Evolutionary conservation across 2,888 invertebrate species (phyloP), one percentile per base, ranked within the genome.

Genomic region (Pterostichus niger): DNA sequence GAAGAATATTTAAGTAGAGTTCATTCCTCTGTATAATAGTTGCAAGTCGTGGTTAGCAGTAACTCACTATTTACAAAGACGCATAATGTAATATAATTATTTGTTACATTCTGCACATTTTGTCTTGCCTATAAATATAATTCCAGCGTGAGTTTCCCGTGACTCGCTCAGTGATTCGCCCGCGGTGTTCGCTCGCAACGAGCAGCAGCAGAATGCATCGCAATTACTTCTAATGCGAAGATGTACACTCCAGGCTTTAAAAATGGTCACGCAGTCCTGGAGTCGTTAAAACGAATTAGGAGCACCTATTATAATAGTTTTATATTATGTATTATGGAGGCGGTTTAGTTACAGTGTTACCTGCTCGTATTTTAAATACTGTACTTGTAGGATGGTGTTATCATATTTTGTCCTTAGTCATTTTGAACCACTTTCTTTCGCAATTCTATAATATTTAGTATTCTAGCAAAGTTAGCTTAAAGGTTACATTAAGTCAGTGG

Each of bases 171-270:
- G 17, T 56, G 13, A 56, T 56, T 56, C 15, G 15, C 40, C 40
- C 17, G 31, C 0, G 54, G 24, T 59, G 11, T 10, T 64, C 64
- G 35, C 35, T 10, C 35, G 13, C 35, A 64, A 31, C 68, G 40
- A 17, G 44, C 68, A 13, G 68, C 44, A 44, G 40, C 64, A 71
- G 68, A 56, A 56, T 40, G 68, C 68, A 44, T 17, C 56, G 68
- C 68, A 71, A 71, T 71, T 71, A 71, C 68, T 11, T 40, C 44
- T 71, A 71, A 71, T 71, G 68, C 68, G 68, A 13, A 71, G 68
- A 71, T 71, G 40, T 44, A 44, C 33, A 71, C 68, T 44, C 17
- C 40, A 11, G 68, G 68, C 68, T 40, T 7, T 40, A 71, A 71
- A 71, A 71, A 71, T 71, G 44, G 13, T 64, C 68, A 44, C 68